Evolutionary conservation across 2,888 invertebrate genomes (phyloP).

Genomic region (Teinopalpus imperialis): DNA sequence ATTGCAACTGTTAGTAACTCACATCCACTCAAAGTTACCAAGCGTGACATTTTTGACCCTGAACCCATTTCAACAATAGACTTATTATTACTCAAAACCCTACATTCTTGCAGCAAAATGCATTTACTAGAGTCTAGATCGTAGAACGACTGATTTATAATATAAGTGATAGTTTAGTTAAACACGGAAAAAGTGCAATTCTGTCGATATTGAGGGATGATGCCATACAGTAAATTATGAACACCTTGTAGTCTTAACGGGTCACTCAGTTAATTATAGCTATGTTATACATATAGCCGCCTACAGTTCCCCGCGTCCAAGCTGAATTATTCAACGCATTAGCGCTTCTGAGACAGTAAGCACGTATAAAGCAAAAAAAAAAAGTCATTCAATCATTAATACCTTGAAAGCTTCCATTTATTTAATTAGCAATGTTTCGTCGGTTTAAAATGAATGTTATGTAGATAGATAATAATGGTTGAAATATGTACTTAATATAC

Average conservation of each 20-base stretch:
- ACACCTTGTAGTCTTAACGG: constrained; percentile 43
- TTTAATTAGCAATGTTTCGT: background rate
- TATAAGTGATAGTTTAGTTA: too few species aligned
- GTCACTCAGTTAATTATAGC: constrained; percentile 28
- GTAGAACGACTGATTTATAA: too few species aligned
- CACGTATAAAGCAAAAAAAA: constrained; percentile 9
- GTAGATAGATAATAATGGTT: too few species aligned
- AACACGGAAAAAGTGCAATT: constrained; percentile 50
- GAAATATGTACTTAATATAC: too few species aligned
- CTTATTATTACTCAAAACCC: too few species aligned
- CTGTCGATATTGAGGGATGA: constrained; percentile 45
- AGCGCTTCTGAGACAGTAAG: constrained; percentile 10
- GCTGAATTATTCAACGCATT: constrained; percentile 25
- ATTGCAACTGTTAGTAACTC: too few species aligned
- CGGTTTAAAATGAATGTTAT: background rate
- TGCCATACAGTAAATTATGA: constrained; percentile 44
- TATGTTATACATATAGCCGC: constrained; percentile 21
- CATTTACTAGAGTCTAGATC: too few species aligned
- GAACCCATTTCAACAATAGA: too few species aligned
- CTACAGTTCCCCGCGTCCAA: constrained; percentile 21
- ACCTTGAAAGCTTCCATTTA: constrained; percentile 2
- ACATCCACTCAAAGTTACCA: too few species aligned
- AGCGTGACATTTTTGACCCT: too few species aligned
- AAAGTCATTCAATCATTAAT: background rate
- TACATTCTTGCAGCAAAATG: too few species aligned